A percentile compares a stretch with the other conserved stretches of the same genome.
Evolutionary conservation across 2,888 invertebrate species (phyloP).

Genomic region (Sinodicranocentrus sp.): DNA sequence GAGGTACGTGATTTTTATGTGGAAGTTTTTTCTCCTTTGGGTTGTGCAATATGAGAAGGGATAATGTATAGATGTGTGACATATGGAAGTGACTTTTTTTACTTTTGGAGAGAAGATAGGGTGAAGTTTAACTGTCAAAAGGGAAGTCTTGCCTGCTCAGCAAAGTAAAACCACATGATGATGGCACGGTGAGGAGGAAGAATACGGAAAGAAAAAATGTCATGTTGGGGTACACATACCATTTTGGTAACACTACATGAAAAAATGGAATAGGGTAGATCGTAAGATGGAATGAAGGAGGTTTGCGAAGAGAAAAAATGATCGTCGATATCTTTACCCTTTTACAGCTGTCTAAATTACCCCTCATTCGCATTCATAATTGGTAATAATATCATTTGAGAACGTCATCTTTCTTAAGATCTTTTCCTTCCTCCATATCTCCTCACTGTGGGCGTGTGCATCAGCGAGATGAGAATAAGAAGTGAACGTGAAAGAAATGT

Average conservation of each 20-base stretch:
- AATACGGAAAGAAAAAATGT: too few relatives aligned
- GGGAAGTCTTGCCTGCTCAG: too few relatives aligned
- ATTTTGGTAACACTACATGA: too few relatives aligned
- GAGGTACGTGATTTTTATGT: slow-evolving; percentile 15
- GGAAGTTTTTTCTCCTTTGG: background rate
- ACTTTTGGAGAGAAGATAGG: too few relatives aligned
- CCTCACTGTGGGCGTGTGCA: too few relatives aligned
- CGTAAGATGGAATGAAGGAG: background rate
- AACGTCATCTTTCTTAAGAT: background rate
- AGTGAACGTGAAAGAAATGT: background rate
- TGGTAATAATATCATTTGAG: slow-evolving; percentile 9
- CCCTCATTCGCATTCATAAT: slow-evolving; percentile 24
- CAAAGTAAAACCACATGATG: too few relatives aligned
- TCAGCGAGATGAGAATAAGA: background rate
- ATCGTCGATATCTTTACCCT: slow-evolving; percentile 6
- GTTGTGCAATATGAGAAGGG: background rate
- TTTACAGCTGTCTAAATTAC: slow-evolving; percentile 8
- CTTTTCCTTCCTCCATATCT: too few relatives aligned
- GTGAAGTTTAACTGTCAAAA: slow-evolving; percentile 11
- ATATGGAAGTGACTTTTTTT: slow-evolving; percentile 15
- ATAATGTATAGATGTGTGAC: background rate
- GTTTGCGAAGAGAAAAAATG: background rate
- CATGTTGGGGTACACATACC: too few relatives aligned
- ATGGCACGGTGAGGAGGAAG: too few relatives aligned
- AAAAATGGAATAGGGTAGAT: too few relatives aligned